A percentile compares a stretch with the other conserved stretches of the same genome.
Conservation (phyloP, 2,888 invertebrate species). For the Carterocephalus palaemon region DNA sequence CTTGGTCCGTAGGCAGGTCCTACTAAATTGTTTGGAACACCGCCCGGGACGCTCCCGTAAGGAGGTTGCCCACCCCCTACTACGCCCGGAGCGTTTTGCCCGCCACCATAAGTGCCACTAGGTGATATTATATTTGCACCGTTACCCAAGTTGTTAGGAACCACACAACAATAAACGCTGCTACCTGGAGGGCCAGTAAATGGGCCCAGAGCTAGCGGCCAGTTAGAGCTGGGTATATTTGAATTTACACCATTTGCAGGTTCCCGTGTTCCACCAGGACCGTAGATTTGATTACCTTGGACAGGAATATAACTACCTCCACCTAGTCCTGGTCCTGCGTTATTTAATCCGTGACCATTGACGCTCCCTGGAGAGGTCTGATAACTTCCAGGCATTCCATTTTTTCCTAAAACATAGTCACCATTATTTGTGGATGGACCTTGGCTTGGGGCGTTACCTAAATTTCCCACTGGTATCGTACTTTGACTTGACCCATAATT, state of each 20-base stretch:
- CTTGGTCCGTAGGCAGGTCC: slow-evolving; percentile 11
- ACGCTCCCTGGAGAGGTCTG: background rate
- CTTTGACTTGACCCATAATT: slow-evolving; percentile 8
- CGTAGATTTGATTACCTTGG: slow-evolving; percentile 18
- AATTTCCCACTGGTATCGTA: background rate
- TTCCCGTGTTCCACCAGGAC: slow-evolving; percentile 20
- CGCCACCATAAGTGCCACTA: slow-evolving; percentile 18
- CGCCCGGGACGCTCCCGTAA: background rate
- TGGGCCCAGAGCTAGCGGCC: slow-evolving; percentile 31
- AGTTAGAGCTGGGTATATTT: slow-evolving; percentile 20
- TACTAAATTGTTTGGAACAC: slow-evolving; percentile 1
- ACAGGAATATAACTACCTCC: slow-evolving; percentile 16
- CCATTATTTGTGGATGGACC: slow-evolving; percentile 4
- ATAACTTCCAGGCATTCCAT: slow-evolving; percentile 1
- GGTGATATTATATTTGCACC: slow-evolving; percentile 18
- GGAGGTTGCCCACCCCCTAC: background rate
- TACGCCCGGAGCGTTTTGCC: background rate
- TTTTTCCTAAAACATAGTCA: slow-evolving; percentile 12
- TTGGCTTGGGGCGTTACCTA: no score
- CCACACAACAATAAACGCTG: slow-evolving; percentile 32
- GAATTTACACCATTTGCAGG: slow-evolving; percentile 2
- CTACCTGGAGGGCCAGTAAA: slow-evolving; percentile 31
- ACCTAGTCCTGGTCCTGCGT: slow-evolving; percentile 8
- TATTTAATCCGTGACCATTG: slow-evolving; percentile 9
- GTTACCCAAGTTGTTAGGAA: slow-evolving; percentile 25